Evolutionary conservation across 2,888 invertebrate genomes (phyloP).

Genomic region (Deilephila porcellus): DNA sequence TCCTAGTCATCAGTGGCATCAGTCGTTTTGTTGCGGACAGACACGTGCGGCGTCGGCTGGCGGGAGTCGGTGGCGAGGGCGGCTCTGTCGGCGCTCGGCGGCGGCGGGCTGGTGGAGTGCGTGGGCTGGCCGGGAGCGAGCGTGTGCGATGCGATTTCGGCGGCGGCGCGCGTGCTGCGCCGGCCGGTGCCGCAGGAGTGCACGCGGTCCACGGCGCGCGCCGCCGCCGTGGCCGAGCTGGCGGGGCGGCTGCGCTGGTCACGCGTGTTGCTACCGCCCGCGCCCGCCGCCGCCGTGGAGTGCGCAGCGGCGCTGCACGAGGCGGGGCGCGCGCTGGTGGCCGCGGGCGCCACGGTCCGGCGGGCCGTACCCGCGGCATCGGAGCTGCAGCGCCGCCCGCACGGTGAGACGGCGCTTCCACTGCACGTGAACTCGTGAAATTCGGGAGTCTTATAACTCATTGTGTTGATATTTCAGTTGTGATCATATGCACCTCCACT

Average conservation of each 20-base stretch:
- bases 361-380: constrained; percentile 35
- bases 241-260: constrained; percentile 59
- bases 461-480: constrained; percentile 44
- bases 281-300: constrained; percentile 40
- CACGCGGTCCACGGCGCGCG: constrained; percentile 48
- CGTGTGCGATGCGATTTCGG: constrained; percentile 53
- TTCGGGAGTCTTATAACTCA: neutral
- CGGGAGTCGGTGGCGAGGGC: constrained; percentile 51
- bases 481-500: constrained; percentile 51
- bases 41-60: constrained; percentile 65
- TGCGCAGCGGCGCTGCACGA: constrained; percentile 51
- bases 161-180: constrained; percentile 49
- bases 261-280: constrained; percentile 52
- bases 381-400: constrained; percentile 45
- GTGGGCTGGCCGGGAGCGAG: constrained; percentile 54
- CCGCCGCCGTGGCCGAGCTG: constrained; percentile 50
- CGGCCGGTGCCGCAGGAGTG: constrained; percentile 46
- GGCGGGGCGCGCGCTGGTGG: constrained; percentile 48
- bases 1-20: neutral
- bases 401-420: constrained; percentile 47
- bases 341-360: constrained; percentile 51
- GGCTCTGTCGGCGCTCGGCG: constrained; percentile 54
- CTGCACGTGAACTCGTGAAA: neutral
- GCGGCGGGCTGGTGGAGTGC: constrained; percentile 47
- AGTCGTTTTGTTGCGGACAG: constrained; percentile 43